Conservation (phyloP, 2,113 vertebrate genomes). For the Zingel zingel region DNA sequence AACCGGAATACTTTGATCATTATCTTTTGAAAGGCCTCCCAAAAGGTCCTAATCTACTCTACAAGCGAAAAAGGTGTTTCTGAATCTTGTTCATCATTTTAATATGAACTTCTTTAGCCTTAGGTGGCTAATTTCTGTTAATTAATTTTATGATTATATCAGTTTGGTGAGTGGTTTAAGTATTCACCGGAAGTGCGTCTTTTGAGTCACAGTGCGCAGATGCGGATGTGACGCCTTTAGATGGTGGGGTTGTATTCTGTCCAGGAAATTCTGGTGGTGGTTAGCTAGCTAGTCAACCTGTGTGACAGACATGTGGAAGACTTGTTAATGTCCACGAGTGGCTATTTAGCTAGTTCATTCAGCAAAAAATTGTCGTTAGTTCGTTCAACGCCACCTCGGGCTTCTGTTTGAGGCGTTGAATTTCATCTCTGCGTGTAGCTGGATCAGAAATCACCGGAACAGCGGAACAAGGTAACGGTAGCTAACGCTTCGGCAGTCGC, state of each 20-base stretch:
- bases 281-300: constrained; percentile 4
- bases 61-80: no score
- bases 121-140: no score
- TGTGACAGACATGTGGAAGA: constrained; percentile 10
- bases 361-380: rapidly evolving
- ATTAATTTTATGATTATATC: no score
- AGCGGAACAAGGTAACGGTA: constrained; percentile 57
- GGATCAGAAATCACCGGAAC: constrained; percentile 1
- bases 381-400: rapidly evolving
- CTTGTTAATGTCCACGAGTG: neutral
- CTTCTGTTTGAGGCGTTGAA: neutral
- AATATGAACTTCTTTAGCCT: no score
- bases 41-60: no score
- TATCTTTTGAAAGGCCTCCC: no score
- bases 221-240: constrained; percentile 40
- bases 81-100: no score
- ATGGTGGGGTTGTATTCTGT: neutral
- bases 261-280: neutral
- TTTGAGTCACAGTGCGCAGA: constrained; percentile 32
- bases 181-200: neutral
- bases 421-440: neutral
- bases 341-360: rapidly evolving
- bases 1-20: no score
- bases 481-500: constrained; percentile 59
- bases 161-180: neutral